These are phyloP conservation scores for Dromaius novaehollandiae DNA, from an alignment of 2,113 vertebrate species.

Conservation along the genomic window DNA sequence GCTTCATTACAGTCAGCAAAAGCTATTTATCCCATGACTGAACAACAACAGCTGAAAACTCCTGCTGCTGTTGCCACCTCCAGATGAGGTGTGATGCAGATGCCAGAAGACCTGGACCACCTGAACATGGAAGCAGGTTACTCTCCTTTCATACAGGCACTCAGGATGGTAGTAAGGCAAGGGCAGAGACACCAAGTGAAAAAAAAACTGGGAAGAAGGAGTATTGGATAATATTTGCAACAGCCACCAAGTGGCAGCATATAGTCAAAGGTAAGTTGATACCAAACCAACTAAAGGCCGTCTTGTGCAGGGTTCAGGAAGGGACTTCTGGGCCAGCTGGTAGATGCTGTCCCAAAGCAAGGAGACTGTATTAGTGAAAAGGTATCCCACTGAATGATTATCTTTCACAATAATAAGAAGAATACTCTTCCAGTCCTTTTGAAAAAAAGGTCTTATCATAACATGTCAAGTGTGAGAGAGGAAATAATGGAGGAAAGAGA, in stretches of 20 bases:
- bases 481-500: neutral
- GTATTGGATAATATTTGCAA: neutral
- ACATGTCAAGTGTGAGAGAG: neutral
- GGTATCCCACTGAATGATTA: neutral
- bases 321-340: neutral
- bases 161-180: neutral
- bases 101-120: neutral
- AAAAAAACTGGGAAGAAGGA: neutral
- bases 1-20: neutral
- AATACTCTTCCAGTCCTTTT: neutral
- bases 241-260: neutral
- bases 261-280: neutral
- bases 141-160: rapidly evolving
- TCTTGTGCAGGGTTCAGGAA: too few relatives aligned
- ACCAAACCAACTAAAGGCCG: neutral
- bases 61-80: neutral
- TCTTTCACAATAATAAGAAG: neutral
- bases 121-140: rapidly evolving
- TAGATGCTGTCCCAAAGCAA: neutral
- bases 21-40: neutral
- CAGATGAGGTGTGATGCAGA: rapidly evolving
- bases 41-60: neutral
- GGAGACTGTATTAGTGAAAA: neutral
- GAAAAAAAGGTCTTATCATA: neutral
- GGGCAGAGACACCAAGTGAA: too few relatives aligned